Evolutionary conservation across 2,888 invertebrate species (phyloP).

Genomic region (Hipparchia sbordonii): DNA sequence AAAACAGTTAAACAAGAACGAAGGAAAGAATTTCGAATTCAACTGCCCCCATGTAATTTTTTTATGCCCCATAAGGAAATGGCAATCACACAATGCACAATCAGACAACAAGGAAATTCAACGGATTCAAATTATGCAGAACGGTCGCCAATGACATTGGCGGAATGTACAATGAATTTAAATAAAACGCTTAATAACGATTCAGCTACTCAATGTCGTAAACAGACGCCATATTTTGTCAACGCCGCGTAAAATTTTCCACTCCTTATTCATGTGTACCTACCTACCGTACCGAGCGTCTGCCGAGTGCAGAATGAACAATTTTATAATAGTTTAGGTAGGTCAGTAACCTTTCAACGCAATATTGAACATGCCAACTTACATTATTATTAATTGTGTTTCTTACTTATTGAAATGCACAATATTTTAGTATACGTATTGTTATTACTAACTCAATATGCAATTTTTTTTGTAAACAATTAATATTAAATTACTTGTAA

Average conservation of each 20-base stretch:
- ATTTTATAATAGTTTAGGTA: no score
- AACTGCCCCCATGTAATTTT: background rate
- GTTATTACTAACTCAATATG: no score
- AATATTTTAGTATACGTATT: no score
- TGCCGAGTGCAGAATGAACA: no score
- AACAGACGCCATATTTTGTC: background rate
- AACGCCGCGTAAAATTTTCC: conserved; percentile 1
- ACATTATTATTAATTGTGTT: no score
- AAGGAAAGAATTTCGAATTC: background rate
- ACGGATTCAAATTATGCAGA: conserved; percentile 6
- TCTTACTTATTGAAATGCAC: no score
- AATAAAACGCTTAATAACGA: conserved; percentile 9
- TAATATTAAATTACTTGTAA: no score
- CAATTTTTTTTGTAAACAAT: no score
- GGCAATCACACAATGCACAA: background rate
- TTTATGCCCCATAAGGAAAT: conserved; percentile 19
- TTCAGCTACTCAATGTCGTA: conserved; percentile 9
- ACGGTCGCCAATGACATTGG: conserved; percentile 18
- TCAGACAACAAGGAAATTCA: conserved; percentile 13
- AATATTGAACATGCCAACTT: background rate
- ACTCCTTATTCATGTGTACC: background rate
- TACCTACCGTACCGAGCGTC: background rate
- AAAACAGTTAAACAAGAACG: background rate
- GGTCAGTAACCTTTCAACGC: conserved; percentile 3
- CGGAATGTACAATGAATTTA: conserved; percentile 21